Conservation (phyloP, 2,797 vertebrate genomes). For the Leucoraja ocellata region DNA sequence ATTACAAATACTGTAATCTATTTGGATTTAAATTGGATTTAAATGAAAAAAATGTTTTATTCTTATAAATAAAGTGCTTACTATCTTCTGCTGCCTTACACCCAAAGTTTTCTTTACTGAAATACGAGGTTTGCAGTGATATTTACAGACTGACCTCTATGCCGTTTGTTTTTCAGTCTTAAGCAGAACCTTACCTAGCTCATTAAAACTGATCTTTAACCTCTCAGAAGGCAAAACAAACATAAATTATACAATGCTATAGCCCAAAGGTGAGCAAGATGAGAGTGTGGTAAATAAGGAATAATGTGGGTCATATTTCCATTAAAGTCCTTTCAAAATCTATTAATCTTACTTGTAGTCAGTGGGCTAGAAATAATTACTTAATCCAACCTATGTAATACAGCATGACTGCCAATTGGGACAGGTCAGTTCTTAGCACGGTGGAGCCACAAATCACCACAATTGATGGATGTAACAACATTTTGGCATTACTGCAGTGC, state of each 20-base stretch:
- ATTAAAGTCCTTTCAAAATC: slow-evolving; percentile 86
- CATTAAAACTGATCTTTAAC: slow-evolving; percentile 59
- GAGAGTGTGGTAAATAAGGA: slow-evolving; percentile 79
- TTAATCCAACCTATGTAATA: slow-evolving; percentile 74
- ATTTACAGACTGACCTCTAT: neutral
- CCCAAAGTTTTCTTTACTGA: neutral
- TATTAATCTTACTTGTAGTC: slow-evolving; percentile 86
- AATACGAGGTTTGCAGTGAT: neutral
- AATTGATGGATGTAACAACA: slow-evolving; percentile 57
- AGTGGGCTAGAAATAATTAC: slow-evolving; percentile 82
- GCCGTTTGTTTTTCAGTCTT: slow-evolving; percentile 41
- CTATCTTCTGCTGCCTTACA: neutral
- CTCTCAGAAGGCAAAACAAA: slow-evolving; percentile 53
- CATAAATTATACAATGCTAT: slow-evolving; percentile 75
- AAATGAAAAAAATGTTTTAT: neutral
- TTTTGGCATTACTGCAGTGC: slow-evolving; percentile 32
- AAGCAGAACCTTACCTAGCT: slow-evolving; percentile 53
- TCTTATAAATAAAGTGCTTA: neutral
- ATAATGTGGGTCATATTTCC: slow-evolving; percentile 85
- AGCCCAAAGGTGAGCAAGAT: slow-evolving; percentile 81
- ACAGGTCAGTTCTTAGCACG: slow-evolving; percentile 64
- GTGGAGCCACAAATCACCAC: slow-evolving; percentile 58
- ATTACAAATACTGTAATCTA: neutral
- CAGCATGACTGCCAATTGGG: slow-evolving; percentile 69
- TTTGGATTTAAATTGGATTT: neutral